phyloP scores from a whole-genome alignment of 2,888 invertebrate species.

The Chromoteleia sp. region DNA sequence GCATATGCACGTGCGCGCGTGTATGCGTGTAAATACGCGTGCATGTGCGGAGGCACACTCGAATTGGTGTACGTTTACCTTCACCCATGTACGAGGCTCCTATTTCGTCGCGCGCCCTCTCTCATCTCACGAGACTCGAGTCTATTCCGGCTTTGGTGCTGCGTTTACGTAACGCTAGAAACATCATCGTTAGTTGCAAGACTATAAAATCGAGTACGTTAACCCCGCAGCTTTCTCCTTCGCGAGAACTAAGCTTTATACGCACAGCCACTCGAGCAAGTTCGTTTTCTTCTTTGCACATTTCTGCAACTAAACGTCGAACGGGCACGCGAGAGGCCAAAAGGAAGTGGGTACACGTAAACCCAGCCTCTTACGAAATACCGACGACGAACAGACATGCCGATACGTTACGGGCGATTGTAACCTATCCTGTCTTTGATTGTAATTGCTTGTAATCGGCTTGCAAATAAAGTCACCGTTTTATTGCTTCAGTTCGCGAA shows the following conservation, averaged over 20 bases:
- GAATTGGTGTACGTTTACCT: conserved; percentile 38
- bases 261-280: conserved; percentile 71
- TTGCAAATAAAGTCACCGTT: conserved; percentile 11
- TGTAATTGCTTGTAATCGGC: conserved; percentile 45
- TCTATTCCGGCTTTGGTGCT: conserved; percentile 70
- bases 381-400: conserved; percentile 21
- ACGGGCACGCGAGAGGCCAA: conserved; percentile 54
- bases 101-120: conserved; percentile 58
- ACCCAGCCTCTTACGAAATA: conserved; percentile 49
- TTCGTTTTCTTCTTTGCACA: conserved; percentile 67
- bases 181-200: conserved; percentile 78
- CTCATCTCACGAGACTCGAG: conserved; percentile 65
- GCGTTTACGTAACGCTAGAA: conserved; percentile 77
- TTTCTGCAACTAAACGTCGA: conserved; percentile 57
- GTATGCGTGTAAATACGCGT: background rate
- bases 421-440: conserved; percentile 14
- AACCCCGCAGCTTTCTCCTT: conserved; percentile 76
- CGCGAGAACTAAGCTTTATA: conserved; percentile 67
- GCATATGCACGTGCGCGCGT: background rate
- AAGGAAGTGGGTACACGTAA: conserved; percentile 45
- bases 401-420: conserved; percentile 34
- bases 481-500: conserved; percentile 7
- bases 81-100: conserved; percentile 51
- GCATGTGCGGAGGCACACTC: background rate
- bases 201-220: conserved; percentile 77